phyloP scores from a whole-genome alignment of 2,797 vertebrate species.

The Pangasius mekongensis region DNA sequence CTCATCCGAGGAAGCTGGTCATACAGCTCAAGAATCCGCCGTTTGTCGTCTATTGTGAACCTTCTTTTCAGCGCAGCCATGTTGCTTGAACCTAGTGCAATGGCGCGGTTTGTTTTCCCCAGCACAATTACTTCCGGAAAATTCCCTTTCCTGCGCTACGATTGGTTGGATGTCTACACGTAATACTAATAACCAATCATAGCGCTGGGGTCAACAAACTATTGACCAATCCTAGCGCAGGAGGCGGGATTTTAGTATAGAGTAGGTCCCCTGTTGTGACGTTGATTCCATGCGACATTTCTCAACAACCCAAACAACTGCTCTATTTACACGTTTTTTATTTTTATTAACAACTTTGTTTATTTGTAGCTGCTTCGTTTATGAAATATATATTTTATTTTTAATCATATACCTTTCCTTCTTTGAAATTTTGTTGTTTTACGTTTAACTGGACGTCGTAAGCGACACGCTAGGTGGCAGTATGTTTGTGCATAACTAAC shows the following conservation, averaged over 20 bases:
- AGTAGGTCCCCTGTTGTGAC: neutral
- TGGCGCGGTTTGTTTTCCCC: neutral
- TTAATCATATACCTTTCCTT: neutral
- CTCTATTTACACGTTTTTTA: neutral
- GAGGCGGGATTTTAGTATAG: neutral
- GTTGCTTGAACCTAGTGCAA: neutral
- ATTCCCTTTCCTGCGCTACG: neutral
- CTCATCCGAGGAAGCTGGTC: constrained; percentile 46
- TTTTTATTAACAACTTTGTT: neutral
- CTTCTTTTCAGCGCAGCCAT: constrained; percentile 38
- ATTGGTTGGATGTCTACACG: neutral
- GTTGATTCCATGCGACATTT: neutral
- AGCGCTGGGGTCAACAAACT: neutral
- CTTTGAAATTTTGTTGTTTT: neutral
- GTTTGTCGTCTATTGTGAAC: constrained; percentile 27
- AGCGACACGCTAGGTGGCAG: constrained; percentile 15
- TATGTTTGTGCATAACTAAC: neutral
- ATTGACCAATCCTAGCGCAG: neutral
- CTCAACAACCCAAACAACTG: neutral
- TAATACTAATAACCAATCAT: neutral
- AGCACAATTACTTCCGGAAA: neutral
- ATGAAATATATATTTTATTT: neutral
- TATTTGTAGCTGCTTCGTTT: neutral
- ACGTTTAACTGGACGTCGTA: neutral
- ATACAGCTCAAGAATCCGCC: constrained; percentile 33